These are phyloP conservation scores for Blennius ocellaris DNA, from an alignment of 2,113 vertebrate genomes.

Conservation along the genomic window DNA sequence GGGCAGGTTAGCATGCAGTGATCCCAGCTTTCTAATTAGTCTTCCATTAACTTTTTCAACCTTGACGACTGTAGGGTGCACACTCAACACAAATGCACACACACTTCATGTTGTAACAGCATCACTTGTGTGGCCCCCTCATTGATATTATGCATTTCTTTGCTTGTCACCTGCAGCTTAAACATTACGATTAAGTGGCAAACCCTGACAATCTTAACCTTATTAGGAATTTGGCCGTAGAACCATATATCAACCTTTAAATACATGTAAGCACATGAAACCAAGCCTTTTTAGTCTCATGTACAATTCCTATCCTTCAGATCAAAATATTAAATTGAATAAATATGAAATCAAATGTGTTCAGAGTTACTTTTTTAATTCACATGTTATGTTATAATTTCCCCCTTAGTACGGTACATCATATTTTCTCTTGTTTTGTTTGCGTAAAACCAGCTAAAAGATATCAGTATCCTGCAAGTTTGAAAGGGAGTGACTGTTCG, in stretches of 20 bases:
- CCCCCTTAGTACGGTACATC: background rate
- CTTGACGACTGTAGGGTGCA: constrained; percentile 74
- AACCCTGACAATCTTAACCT: too few species aligned
- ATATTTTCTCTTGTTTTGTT: background rate
- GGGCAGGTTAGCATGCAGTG: constrained; percentile 76
- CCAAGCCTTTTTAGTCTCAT: too few species aligned
- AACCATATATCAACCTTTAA: too few species aligned
- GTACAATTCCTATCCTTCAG: background rate
- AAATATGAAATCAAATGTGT: too few species aligned
- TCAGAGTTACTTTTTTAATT: background rate
- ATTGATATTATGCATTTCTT: too few species aligned
- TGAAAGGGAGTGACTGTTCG: background rate
- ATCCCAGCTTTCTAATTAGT: constrained; percentile 85
- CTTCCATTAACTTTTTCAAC: constrained; percentile 85
- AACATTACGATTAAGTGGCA: too few species aligned
- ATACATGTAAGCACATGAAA: too few species aligned
- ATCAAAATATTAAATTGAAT: constrained; percentile 37
- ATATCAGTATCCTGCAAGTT: background rate
- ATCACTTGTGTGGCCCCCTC: too few species aligned
- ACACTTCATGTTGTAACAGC: background rate
- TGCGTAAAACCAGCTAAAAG: background rate
- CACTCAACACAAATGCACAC: constrained; percentile 27
- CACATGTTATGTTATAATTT: background rate
- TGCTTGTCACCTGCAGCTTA: too few species aligned
- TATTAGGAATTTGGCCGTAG: too few species aligned